phyloP scores from a whole-genome alignment of 2,888 invertebrate genomes.

The Hypolimnas misippus region DNA sequence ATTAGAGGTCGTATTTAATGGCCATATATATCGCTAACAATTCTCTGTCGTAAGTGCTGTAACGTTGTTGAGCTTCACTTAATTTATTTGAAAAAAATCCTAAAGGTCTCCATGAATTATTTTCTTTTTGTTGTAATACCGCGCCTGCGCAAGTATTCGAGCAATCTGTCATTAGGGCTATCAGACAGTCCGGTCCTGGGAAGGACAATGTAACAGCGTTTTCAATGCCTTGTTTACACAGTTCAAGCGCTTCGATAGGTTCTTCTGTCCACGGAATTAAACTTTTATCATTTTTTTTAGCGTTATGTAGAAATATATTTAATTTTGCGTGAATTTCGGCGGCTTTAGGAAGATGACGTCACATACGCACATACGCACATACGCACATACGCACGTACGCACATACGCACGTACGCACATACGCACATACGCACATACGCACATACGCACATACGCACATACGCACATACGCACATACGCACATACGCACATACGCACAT shows the following conservation, averaged over 20 bases:
- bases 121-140: conserved; percentile 44
- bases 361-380: too few relatives aligned
- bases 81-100: conserved; percentile 57
- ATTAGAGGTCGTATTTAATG: conserved; percentile 8
- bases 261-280: conserved; percentile 39
- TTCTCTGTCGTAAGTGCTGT: conserved; percentile 17
- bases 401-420: too few relatives aligned
- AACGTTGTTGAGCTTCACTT: too few relatives aligned
- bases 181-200: conserved; percentile 8
- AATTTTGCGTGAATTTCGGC: not conserved
- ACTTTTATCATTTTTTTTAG: conserved; percentile 43
- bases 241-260: conserved; percentile 40
- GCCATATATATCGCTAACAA: conserved; percentile 20
- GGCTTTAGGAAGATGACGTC: conserved; percentile 19
- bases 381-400: too few relatives aligned
- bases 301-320: conserved; percentile 24
- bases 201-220: conserved; percentile 21
- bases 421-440: too few relatives aligned
- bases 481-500: too few relatives aligned
- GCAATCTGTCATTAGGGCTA: conserved; percentile 28
- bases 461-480: too few relatives aligned
- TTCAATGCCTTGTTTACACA: conserved; percentile 36
- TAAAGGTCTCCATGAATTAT: conserved; percentile 41
- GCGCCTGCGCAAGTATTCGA: conserved; percentile 31
- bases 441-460: too few relatives aligned